These are phyloP conservation scores for Galeruca laticollis DNA, from an alignment of 2,888 invertebrate species.

Conservation along the genomic window DNA sequence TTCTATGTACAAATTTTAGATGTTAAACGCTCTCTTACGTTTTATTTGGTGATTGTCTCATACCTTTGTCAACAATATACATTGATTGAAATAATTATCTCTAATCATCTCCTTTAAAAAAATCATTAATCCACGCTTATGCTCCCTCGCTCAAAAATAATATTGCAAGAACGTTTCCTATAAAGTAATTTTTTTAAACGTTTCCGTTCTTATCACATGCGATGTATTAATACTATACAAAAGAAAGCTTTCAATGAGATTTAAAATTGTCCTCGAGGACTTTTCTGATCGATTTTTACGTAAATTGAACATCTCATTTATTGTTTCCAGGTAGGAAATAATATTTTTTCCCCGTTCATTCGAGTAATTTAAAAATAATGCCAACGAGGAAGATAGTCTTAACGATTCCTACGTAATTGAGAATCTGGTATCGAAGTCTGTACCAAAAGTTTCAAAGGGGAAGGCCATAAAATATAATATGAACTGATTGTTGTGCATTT, in stretches of 20 bases:
- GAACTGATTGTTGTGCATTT: conserved; percentile 35
- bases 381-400: conserved; percentile 18
- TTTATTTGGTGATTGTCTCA: too few relatives aligned
- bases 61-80: too few relatives aligned
- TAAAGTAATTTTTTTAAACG: too few relatives aligned
- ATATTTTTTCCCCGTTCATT: conserved; percentile 14
- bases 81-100: too few relatives aligned
- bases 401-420: conserved; percentile 27
- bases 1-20: too few relatives aligned
- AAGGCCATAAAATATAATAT: conserved; percentile 35
- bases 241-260: conserved; percentile 17
- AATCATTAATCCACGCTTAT: too few relatives aligned
- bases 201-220: too few relatives aligned
- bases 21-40: too few relatives aligned
- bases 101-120: too few relatives aligned
- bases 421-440: conserved; percentile 33
- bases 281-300: conserved; percentile 23
- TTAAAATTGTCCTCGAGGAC: conserved; percentile 16
- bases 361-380: conserved; percentile 24
- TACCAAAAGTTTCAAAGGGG: conserved; percentile 33
- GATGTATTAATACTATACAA: neutral
- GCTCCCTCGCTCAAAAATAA: too few relatives aligned
- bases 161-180: too few relatives aligned
- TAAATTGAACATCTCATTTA: conserved; percentile 25
- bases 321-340: conserved; percentile 22